A percentile compares a stretch with the other conserved stretches of the same genome.
Conservation (phyloP, 1,140 invertebrate species). For the Oryzaephilus surinamensis region DNA sequence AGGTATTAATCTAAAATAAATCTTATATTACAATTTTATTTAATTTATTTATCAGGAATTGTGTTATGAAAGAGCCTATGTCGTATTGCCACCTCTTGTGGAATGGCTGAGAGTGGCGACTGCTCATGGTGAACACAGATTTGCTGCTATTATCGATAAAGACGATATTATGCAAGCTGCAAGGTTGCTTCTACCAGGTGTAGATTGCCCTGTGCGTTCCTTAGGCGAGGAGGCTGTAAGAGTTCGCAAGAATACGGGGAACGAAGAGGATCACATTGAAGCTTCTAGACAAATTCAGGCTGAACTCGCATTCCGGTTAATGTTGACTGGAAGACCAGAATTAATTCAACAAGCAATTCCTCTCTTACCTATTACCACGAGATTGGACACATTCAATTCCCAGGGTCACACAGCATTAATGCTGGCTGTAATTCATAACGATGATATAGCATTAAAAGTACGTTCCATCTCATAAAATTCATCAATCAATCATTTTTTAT, state of each 20-base stretch:
- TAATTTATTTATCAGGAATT: slow-evolving; percentile 64
- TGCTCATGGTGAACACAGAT: slow-evolving; percentile 73
- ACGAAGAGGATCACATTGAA: slow-evolving; percentile 31
- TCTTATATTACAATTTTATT: not conserved
- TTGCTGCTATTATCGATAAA: slow-evolving; percentile 63
- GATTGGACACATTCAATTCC: slow-evolving; percentile 65
- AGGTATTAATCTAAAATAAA: slow-evolving; percentile 9
- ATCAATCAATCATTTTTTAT: too few relatives aligned
- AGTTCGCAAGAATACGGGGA: slow-evolving; percentile 28
- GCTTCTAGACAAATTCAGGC: slow-evolving; percentile 39
- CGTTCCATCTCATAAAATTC: slow-evolving; percentile 16
- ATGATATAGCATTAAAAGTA: slow-evolving; percentile 60
- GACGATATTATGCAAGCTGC: slow-evolving; percentile 85
- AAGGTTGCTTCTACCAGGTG: slow-evolving; percentile 69
- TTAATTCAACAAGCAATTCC: slow-evolving; percentile 66
- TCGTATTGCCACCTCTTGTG: slow-evolving; percentile 73
- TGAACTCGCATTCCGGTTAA: slow-evolving; percentile 69
- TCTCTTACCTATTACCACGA: slow-evolving; percentile 59
- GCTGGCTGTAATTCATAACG: slow-evolving; percentile 67
- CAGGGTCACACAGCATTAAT: slow-evolving; percentile 71
- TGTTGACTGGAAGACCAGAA: slow-evolving; percentile 64
- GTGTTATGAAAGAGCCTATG: slow-evolving; percentile 76
- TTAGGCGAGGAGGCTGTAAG: slow-evolving; percentile 45
- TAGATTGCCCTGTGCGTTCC: slow-evolving; percentile 73
- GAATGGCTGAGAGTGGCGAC: slow-evolving; percentile 78